Evolutionary conservation across 2,797 vertebrate genomes (phyloP), one percentile per base, ranked within the genome.

Genomic region (Antrozous pallidus): DNA sequence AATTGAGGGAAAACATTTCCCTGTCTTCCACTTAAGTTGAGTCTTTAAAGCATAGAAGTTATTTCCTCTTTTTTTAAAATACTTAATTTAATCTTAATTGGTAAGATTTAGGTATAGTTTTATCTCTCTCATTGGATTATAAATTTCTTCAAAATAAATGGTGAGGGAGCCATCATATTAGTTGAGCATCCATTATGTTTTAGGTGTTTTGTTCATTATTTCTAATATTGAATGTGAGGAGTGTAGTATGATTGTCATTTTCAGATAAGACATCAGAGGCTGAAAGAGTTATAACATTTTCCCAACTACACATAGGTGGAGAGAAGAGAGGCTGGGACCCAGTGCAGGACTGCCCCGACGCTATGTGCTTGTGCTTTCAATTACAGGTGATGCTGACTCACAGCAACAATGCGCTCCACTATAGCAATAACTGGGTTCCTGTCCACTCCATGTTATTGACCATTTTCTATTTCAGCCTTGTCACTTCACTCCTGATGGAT

Each of bases 341-440:
- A 6, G 20, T 6, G 12, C 2, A 20, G 6, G 6, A 10, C 9
- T 22, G 4, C 3, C 38, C 69, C 12, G 5, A 10, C 9, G 5
- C 28, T 2, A 4, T 9, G 5, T 18, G 22, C n/a, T n/a, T n/a
- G n/a, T n/a, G n/a, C n/a, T 56, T 56, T 40, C 58, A 22, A 28
- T 10, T 36, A 18, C 40, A 40, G n/a, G 31, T 31, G 10, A 56
- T 0, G 9, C 14, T 36, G 12, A 20, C 13, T 40, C 45, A 24
- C 14, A 1, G 5, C 28, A 11, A 17, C 26, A 75, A 6, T 12
- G 16, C 5, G n/a, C 3, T 2, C 9, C 2, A 7, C 22, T 10
- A 17, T 22, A 47, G 33, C 16, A 49, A 49, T 16, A 2, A 28
- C 40, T 71, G 22, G 6, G 18, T 38, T 36, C 10, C 31, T 40